A percentile compares a stretch with the other conserved stretches of the same genome.
These are phyloP conservation scores for Crossocerus cetratus DNA, from an alignment of 2,888 invertebrate species.

Conservation along the genomic window DNA sequence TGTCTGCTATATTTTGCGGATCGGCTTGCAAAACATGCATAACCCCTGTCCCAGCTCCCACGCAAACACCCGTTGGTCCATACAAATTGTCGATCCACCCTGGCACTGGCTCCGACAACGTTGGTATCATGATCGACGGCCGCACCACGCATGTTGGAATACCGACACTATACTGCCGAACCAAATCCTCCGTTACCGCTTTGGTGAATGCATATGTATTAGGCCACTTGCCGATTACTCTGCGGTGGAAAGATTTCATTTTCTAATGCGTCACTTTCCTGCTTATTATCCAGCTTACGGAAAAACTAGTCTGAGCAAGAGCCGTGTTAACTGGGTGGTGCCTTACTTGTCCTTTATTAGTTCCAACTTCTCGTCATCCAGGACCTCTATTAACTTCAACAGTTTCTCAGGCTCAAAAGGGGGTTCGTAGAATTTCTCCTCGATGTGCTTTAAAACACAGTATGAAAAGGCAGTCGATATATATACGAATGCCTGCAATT, in stretches of 20 bases:
- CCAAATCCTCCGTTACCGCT: constrained; percentile 83
- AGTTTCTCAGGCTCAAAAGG: constrained; percentile 66
- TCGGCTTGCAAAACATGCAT: constrained; percentile 80
- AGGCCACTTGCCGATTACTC: constrained; percentile 80
- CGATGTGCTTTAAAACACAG: constrained; percentile 65
- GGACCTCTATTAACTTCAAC: constrained; percentile 62
- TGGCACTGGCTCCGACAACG: constrained; percentile 75
- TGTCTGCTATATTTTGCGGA: constrained; percentile 79
- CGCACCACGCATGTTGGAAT: constrained; percentile 84
- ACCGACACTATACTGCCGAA: constrained; percentile 78
- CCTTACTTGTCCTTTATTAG: constrained; percentile 66
- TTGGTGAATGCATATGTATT: constrained; percentile 88
- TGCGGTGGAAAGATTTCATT: constrained; percentile 56
- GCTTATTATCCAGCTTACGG: too few relatives aligned
- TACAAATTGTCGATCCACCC: constrained; percentile 86
- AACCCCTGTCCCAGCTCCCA: constrained; percentile 80
- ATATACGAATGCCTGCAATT: constrained; percentile 69
- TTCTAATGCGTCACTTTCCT: too few relatives aligned
- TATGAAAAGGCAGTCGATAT: constrained; percentile 74
- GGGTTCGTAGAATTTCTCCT: constrained; percentile 70
- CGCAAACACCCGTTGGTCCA: constrained; percentile 81
- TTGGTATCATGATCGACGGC: constrained; percentile 81
- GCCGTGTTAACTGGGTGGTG: not conserved
- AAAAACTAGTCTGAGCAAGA: too few relatives aligned
- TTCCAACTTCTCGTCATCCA: constrained; percentile 66